A percentile compares a stretch with the other conserved stretches of the same genome.
Evolutionary conservation across 2,797 vertebrate genomes (phyloP).

Genomic region (Momotus momota): DNA sequence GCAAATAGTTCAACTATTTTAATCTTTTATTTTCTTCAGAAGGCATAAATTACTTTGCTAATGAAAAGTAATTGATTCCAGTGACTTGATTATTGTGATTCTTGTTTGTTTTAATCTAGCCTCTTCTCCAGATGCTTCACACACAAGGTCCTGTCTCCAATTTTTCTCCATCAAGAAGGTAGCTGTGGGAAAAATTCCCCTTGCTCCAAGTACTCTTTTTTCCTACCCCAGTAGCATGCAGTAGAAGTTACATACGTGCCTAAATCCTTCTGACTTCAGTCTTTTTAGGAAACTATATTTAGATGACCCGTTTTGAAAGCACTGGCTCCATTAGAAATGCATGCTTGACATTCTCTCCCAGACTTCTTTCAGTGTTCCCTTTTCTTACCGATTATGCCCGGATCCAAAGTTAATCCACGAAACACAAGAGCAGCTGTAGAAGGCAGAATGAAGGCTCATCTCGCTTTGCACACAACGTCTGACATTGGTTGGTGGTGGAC

Average conservation of each 20-base stretch:
- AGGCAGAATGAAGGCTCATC: not conserved
- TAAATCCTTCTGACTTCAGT: not conserved
- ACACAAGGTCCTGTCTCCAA: not conserved
- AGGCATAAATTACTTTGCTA: not conserved
- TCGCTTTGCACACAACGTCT: not conserved
- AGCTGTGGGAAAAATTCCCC: not conserved
- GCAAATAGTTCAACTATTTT: not conserved
- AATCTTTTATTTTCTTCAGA: not conserved
- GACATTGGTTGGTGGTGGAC: not conserved
- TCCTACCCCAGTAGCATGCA: not conserved
- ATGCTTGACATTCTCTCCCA: constrained; percentile 10
- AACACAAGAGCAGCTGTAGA: not conserved
- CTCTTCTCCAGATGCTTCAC: not conserved
- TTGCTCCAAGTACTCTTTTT: not conserved
- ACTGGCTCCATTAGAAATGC: not conserved
- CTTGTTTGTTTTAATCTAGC: not conserved
- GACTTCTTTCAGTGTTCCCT: not conserved
- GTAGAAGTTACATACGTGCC: not conserved
- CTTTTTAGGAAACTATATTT: not conserved
- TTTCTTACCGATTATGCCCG: not conserved
- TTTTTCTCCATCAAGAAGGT: not conserved
- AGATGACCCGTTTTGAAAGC: not conserved
- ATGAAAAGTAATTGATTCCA: not conserved
- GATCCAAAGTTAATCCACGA: not conserved
- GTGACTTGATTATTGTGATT: not conserved